Conservation (phyloP, 1,140 invertebrate species). For the Drosophila insularis region DNA sequence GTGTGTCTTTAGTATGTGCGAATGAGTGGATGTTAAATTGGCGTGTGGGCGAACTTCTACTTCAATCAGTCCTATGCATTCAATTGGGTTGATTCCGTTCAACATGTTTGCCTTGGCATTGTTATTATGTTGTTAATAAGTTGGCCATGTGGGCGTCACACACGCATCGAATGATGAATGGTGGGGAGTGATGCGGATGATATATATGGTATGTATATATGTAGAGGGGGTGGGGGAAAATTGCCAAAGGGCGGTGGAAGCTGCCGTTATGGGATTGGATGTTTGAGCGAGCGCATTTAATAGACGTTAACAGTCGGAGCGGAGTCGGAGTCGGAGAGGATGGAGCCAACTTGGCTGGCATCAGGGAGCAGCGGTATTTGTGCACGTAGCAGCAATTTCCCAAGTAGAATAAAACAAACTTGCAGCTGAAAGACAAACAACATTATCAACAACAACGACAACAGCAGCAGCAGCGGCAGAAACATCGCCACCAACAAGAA, state of each 20-base stretch:
- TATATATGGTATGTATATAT: too few relatives aligned
- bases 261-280: too few relatives aligned
- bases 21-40: too few relatives aligned
- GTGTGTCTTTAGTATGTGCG: not conserved
- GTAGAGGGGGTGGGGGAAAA: not conserved
- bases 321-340: not conserved
- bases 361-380: not conserved
- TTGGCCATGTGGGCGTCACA: slow-evolving; percentile 39
- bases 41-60: not conserved
- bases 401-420: slow-evolving; percentile 35
- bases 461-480: not conserved
- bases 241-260: not conserved
- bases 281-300: too few relatives aligned
- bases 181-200: not conserved
- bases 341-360: not conserved
- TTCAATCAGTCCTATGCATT: not conserved
- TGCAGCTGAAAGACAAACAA: slow-evolving; percentile 49
- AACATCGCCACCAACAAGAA: not conserved
- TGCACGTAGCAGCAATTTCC: slow-evolving; percentile 31
- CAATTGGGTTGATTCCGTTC: slow-evolving; percentile 8
- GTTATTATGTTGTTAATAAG: slow-evolving; percentile 70
- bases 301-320: not conserved
- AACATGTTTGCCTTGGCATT: slow-evolving; percentile 50
- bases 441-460: slow-evolving; percentile 34
- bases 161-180: slow-evolving; percentile 30